Base-by-base conservation (phyloP, 2,797 vertebrate species). In the Hydrocynus forskahlii region DNA sequence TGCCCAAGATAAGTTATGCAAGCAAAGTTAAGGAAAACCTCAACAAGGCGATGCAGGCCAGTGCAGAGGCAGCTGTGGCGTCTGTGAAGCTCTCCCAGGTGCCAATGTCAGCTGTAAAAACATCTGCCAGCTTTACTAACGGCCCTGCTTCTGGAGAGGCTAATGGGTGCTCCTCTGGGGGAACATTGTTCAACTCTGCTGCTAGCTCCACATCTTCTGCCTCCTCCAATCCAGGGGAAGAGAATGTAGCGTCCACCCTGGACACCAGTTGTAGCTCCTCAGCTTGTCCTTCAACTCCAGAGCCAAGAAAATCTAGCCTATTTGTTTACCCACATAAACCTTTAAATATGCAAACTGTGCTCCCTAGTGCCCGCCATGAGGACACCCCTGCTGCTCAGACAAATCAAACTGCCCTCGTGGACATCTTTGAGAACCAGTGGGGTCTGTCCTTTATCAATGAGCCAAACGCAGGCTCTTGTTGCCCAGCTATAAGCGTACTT, bases 21-120 rank as follows among this genome's bases (percentile, higher is more conserved):
- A 99, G 98, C 92, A 99, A 99, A 97, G 98, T 99, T 90, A 99
- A 99, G 94, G 98, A 99, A 91, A 99, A 99, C 96, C 97, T 99
- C 95, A 99, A 98, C 93, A 98, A 98, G 96, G 94, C 95, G 86
- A 92, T 94, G 88, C 96, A 96, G 88, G 94, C 94, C 84, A 89
- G 94, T 7, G 93, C 92, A 79, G 97, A 98, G 89, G 81, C 90
- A 73, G 85, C 88, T 89, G 91, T 90, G 70, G 85, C 88, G 23
- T 89, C 92, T 75, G 90, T 89, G 66, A 96, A 96, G 75, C 94
- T 95, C 0, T 95, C 96, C 21, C 97, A 99, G 77, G 97, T 99
- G 85, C 98, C 97, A 69, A 98, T 99, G 97, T 98, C 97, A 86
- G 91, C 96, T 48, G 96, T 99, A 95, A 99, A 99, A 93, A 98